These are phyloP conservation scores for Colletes latitarsis DNA, from an alignment of 1,140 invertebrate species.

Conservation along the genomic window DNA sequence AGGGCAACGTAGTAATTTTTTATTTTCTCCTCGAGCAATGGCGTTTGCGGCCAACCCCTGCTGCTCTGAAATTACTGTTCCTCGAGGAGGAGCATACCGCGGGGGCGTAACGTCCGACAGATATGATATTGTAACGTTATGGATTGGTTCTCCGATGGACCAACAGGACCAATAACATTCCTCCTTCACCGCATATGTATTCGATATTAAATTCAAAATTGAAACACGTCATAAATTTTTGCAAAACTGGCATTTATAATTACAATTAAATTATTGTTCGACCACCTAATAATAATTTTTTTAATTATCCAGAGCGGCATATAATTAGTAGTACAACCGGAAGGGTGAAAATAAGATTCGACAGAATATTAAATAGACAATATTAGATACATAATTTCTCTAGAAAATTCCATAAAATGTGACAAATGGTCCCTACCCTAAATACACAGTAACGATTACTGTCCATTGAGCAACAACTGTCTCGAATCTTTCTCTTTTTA, in stretches of 20 bases:
- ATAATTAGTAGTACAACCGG: no score
- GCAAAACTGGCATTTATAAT: neutral
- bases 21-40: constrained; percentile 37
- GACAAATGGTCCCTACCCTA: no score
- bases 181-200: constrained; percentile 62
- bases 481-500: neutral
- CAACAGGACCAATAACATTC: constrained; percentile 70
- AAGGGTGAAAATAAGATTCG: no score
- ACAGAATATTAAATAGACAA: no score
- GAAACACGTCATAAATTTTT: constrained; percentile 32
- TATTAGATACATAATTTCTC: no score
- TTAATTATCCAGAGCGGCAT: no score
- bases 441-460: no score
- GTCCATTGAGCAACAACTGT: no score
- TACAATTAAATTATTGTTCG: neutral
- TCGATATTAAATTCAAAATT: constrained; percentile 59
- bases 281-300: no score
- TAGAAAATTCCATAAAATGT: no score
- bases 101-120: constrained; percentile 75
- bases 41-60: constrained; percentile 44
- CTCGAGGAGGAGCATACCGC: constrained; percentile 73
- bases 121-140: constrained; percentile 76
- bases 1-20: constrained; percentile 3
- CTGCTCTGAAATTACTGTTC: constrained; percentile 76
- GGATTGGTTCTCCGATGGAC: constrained; percentile 67